phyloP scores from a whole-genome alignment of 2,797 vertebrate species.

The Lemur catta region DNA sequence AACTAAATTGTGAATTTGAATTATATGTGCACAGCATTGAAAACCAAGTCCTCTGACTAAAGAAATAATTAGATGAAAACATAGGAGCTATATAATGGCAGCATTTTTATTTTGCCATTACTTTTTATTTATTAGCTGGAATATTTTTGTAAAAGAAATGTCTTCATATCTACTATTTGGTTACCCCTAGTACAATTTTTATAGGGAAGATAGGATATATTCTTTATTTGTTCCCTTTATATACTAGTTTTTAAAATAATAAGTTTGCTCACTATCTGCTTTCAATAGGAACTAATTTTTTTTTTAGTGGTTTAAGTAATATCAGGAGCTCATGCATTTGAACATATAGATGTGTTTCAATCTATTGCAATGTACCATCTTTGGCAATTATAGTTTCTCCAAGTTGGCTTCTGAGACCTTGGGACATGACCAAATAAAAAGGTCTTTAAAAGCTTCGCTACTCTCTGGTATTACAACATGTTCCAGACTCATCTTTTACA shows the following conservation, averaged over 20 bases:
- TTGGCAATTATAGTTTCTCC: conserved; percentile 28
- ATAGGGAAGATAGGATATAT: not conserved
- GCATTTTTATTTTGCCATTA: not conserved
- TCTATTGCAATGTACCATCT: not conserved
- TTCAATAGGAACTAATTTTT: not conserved
- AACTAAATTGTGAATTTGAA: not conserved
- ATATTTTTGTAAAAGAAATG: conserved; percentile 16
- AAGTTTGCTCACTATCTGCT: not conserved
- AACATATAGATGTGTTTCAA: not conserved
- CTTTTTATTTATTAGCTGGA: not conserved
- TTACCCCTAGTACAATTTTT: not conserved
- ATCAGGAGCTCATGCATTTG: not conserved
- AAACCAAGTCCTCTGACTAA: not conserved
- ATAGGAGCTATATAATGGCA: not conserved
- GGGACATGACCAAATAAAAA: not conserved
- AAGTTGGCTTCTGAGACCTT: not conserved
- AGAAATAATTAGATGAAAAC: not conserved
- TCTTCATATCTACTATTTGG: not conserved
- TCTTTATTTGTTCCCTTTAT: conserved; percentile 13
- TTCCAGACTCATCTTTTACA: conserved; percentile 1
- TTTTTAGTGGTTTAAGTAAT: not conserved
- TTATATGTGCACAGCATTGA: not conserved
- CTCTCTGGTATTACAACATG: not conserved
- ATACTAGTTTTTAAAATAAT: conserved; percentile 31
- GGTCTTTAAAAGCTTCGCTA: not conserved